Base-by-base conservation (phyloP, 2,888 invertebrate species). In the Tipula confusa region DNA sequence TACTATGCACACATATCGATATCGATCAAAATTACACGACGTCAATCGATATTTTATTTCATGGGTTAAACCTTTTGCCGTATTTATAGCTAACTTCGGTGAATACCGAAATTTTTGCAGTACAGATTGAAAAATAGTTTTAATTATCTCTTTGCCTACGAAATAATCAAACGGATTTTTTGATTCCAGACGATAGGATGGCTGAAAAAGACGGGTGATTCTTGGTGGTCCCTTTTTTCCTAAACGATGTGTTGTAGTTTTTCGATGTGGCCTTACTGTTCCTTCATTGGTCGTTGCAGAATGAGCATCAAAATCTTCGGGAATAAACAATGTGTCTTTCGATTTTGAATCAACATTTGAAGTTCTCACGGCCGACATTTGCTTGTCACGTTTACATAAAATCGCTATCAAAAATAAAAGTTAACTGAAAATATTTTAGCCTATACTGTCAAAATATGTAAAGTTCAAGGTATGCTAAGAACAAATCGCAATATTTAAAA, bases 1-100 rank as follows among this genome's bases (percentile, higher is more conserved):
- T 1, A 80, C 80, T n/a, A 80, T 29, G 29, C 80, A 80, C n/a
- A 80, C 29, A n/a, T n/a, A 80, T 29, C 80, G 80, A 80, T 80
- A 80, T n/a, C 80, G 80, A 29, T 80, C 29, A 31, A 80, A 80
- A 31, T 18, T 15, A 13, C 80, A 29, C 80, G n/a, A 2, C 3
- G n/a, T 29, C 6, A 80, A 1, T 13, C 15, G 80, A 80, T 0
- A 29, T 29, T 29, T 80, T 80, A 80, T 80, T 13, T 80, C 80
- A 29, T 80, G 80, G 13, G 29, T 80, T 4, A 80, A 29, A 5
- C 80, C 80, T 29, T 80, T 80, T 0, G 80, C 80, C 29, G 31
- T 80, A 80, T 13, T n/a, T 29, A 80, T 31, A n/a, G 80, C 80
- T n/a, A n/a, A 4, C 9, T 29, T 80, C 0, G 29, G 80, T 6